These are phyloP conservation scores for Apamea sordens DNA, from an alignment of 2,888 invertebrate genomes.

Conservation along the genomic window DNA sequence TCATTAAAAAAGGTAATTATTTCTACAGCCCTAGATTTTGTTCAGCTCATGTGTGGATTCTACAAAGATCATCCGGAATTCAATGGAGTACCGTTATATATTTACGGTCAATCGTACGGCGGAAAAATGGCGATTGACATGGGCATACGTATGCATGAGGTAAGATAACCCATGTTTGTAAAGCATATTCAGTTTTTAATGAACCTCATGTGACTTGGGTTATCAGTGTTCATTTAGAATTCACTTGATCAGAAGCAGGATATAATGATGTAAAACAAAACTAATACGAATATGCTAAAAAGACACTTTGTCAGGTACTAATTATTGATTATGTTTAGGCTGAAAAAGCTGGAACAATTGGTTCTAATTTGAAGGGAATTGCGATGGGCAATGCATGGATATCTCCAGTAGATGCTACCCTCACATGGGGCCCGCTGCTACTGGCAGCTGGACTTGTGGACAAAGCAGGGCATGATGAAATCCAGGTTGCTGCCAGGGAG, in stretches of 20 bases:
- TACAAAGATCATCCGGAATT: slow-evolving; percentile 93
- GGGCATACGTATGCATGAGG: slow-evolving; percentile 91
- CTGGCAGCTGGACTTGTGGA: slow-evolving; percentile 94
- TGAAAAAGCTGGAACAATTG: slow-evolving; percentile 91
- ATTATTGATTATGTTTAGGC: slow-evolving; percentile 83
- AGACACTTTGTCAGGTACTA: background rate
- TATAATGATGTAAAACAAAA: slow-evolving; percentile 29
- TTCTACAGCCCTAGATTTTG: slow-evolving; percentile 92
- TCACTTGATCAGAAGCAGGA: slow-evolving; percentile 16
- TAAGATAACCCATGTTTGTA: slow-evolving; percentile 68
- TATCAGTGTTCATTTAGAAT: slow-evolving; percentile 4
- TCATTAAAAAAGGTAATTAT: slow-evolving; percentile 58
- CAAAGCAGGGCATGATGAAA: slow-evolving; percentile 90
- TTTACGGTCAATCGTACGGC: slow-evolving; percentile 97
- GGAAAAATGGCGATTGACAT: slow-evolving; percentile 98
- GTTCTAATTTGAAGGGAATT: slow-evolving; percentile 94
- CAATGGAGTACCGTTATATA: slow-evolving; percentile 93
- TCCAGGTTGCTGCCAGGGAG: slow-evolving; percentile 90
- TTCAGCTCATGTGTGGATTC: slow-evolving; percentile 93
- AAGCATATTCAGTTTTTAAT: background rate
- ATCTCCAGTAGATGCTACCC: slow-evolving; percentile 95
- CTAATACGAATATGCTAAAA: slow-evolving; percentile 4
- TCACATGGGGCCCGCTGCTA: slow-evolving; percentile 95
- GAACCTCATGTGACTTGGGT: slow-evolving; percentile 4
- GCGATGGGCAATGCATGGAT: slow-evolving; percentile 97